Conservation (phyloP, 2,113 vertebrate species). For the Prionailurus bengalensis region DNA sequence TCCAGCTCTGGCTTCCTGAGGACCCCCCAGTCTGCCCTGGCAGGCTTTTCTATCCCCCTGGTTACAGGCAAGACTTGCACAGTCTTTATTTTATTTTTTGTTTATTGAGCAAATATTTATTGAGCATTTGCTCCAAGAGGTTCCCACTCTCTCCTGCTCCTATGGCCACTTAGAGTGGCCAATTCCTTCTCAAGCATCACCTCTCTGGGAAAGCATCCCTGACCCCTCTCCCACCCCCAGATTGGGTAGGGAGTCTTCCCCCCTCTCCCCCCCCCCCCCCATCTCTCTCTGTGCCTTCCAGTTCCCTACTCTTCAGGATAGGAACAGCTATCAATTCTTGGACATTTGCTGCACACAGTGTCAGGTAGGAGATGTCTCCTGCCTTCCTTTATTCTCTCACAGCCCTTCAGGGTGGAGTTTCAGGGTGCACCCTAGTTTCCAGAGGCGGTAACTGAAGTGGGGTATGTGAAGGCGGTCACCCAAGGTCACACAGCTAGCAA, state of each 20-base stretch:
- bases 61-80: slow-evolving; percentile 63
- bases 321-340: neutral
- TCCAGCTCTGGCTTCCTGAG: neutral
- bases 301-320: neutral
- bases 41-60: slow-evolving; percentile 55
- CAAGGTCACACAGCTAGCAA: neutral
- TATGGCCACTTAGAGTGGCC: neutral
- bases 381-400: neutral
- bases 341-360: neutral
- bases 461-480: neutral
- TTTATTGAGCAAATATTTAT: slow-evolving; percentile 83
- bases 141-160: slow-evolving; percentile 61
- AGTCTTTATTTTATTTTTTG: slow-evolving; percentile 45
- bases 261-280: no score
- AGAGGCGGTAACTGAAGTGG: neutral
- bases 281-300: neutral
- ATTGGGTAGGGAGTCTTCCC: neutral
- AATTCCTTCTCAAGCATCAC: neutral
- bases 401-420: neutral
- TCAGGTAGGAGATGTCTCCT: neutral
- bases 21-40: slow-evolving; percentile 2
- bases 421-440: neutral
- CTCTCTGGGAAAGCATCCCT: slow-evolving; percentile 63
- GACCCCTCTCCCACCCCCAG: slow-evolving; percentile 4
- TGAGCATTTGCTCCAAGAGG: slow-evolving; percentile 69